Base-by-base conservation (phyloP, 2,797 vertebrate genomes). In the Denticeps clupeoides region DNA sequence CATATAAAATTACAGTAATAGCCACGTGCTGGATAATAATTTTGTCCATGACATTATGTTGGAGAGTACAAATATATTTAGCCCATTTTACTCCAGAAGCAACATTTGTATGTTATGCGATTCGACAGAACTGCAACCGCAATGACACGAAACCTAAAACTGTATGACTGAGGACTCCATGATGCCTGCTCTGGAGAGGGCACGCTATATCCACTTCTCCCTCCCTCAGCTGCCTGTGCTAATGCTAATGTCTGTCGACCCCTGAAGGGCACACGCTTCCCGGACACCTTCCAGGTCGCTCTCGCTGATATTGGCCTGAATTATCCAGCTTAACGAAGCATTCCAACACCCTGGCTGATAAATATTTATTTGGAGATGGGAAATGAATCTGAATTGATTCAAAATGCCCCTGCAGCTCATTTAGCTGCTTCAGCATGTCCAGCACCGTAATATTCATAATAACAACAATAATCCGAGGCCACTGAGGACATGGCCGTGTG, bases 361-460 rank as follows among this genome's bases (percentile, higher is more conserved):
- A 66, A 67, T 69, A 69, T 69, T 66, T 66, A 66, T 66, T 66
- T 58, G 59, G 44, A 58, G 61, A 60, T 40, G 49, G 47, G 29
- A 59, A 53, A 53, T 58, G 50, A 60, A 64, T 66, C 49, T 48
- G 45, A 59, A 55, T 59, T 56, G 55, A 45, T 51, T 49, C 41
- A 33, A 33, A 46, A 21, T 31, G 42, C 55, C 13, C 37, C 45
- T 45, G 33, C 52, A 58, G 38, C 55, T 63, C 58, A 51, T 59
- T 54, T 49, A 63, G 49, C 35, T 45, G 37, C 49, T 16, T 28
- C 41, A 31, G 42, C 58, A 62, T 69, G 58, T 61, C 58, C 51
- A 31, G 46, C 56, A 43, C 12, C 35, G 49, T 59, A 47, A 63
- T 58, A 49, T 55, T 59, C 56, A 62, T 42, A 59, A 59, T 58